Conservation (phyloP, 2,888 invertebrate genomes). For the Harmothoe impar region DNA sequence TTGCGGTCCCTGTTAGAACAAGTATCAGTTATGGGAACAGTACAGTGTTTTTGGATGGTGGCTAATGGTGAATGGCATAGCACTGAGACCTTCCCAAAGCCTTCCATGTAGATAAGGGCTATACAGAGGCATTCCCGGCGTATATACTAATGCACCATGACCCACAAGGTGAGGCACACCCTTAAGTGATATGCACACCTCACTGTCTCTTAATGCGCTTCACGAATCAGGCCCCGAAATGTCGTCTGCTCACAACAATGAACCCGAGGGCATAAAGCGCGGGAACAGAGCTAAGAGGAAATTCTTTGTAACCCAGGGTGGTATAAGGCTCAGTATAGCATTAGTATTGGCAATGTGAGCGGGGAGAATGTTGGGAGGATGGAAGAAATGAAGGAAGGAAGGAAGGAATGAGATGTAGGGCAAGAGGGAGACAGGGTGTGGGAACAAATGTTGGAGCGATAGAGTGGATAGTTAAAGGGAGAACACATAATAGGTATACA, state of each 20-base stretch:
- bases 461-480: no score
- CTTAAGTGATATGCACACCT: background rate
- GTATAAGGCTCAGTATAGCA: background rate
- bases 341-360: background rate
- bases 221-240: background rate
- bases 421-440: no score
- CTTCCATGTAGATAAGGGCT: background rate
- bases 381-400: no score
- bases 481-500: no score
- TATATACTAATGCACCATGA: constrained; percentile 5
- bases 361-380: no score
- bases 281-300: background rate
- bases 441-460: no score
- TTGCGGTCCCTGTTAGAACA: background rate
- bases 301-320: background rate
- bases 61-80: no score
- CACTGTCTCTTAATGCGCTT: background rate
- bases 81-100: background rate
- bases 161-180: background rate
- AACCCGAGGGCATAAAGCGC: background rate
- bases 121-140: background rate
- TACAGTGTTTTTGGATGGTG: no score
- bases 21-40: no score
- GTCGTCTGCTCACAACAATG: constrained; percentile 9
- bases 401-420: no score